Conservation (phyloP, 2,113 vertebrate genomes). For the Glaucomys volans region DNA sequence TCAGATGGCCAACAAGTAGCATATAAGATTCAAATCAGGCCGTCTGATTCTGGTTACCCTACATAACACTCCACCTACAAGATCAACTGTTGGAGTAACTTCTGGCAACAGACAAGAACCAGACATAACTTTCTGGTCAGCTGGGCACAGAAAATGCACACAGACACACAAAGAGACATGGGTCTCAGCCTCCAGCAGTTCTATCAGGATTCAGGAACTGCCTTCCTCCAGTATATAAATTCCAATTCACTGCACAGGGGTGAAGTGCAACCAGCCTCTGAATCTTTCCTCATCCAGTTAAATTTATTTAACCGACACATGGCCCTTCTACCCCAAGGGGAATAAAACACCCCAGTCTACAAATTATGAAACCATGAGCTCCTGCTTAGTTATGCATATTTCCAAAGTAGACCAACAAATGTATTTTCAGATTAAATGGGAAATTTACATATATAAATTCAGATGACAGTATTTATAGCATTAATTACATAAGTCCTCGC, state of each 20-base stretch:
- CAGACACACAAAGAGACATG: background rate
- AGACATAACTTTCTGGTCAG: constrained; percentile 69
- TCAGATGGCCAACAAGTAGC: constrained; percentile 26
- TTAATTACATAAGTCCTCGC: constrained; percentile 77
- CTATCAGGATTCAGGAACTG: background rate
- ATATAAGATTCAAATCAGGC: background rate
- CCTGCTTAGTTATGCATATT: constrained; percentile 48
- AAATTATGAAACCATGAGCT: constrained; percentile 58
- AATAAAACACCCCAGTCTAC: constrained; percentile 18
- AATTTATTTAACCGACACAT: constrained; percentile 15
- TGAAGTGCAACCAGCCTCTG: background rate
- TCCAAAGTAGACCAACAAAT: constrained; percentile 71
- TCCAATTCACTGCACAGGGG: background rate
- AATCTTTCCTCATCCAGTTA: background rate
- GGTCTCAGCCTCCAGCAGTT: background rate
- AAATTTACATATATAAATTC: constrained; percentile 80
- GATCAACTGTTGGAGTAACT: constrained; percentile 8
- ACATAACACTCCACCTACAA: constrained; percentile 39
- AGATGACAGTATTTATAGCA: constrained; percentile 81
- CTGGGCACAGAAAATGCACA: constrained; percentile 44
- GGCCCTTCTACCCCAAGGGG: background rate
- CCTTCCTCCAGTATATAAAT: constrained; percentile 26
- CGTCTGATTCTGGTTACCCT: constrained; percentile 20
- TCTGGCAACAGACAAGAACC: constrained; percentile 57
- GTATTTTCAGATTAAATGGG: constrained; percentile 77